phyloP scores from a whole-genome alignment of 1,140 invertebrate genomes.

The Dreissena rostriformis region DNA sequence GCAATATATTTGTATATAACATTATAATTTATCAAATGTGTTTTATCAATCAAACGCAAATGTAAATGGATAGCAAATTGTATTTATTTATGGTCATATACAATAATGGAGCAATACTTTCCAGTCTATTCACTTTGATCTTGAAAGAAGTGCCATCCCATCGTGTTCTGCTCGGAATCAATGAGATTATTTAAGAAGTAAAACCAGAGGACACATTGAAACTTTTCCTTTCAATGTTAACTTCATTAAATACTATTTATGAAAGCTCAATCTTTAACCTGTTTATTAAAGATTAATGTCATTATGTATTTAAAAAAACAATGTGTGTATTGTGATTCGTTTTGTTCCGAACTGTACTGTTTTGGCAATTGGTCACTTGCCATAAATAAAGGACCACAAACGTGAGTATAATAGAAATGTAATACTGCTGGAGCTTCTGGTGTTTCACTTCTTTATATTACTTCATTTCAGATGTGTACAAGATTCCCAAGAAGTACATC shows the following conservation, averaged over 20 bases:
- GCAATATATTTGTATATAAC: too few species aligned
- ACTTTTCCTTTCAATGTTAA: background rate
- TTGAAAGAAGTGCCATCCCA: too few species aligned
- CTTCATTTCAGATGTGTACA: slow-evolving; percentile 75
- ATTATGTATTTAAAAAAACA: background rate
- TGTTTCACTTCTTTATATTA: background rate
- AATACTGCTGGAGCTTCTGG: background rate
- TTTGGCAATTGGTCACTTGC: background rate
- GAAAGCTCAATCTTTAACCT: background rate
- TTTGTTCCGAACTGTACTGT: background rate
- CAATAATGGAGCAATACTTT: too few species aligned
- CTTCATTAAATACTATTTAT: too few species aligned
- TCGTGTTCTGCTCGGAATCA: too few species aligned
- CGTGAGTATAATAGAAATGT: background rate
- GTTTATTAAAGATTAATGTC: background rate
- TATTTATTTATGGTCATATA: too few species aligned
- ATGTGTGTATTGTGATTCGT: background rate
- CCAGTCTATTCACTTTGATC: too few species aligned
- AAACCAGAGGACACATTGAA: too few species aligned
- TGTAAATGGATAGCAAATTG: too few species aligned
- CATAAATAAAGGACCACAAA: background rate
- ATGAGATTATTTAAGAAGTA: too few species aligned
- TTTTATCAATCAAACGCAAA: too few species aligned
- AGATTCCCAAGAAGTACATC: slow-evolving; percentile 78
- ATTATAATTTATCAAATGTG: too few species aligned